These are phyloP conservation scores for Hirundo rustica DNA, from an alignment of 2,797 vertebrate genomes.

Conservation along the genomic window DNA sequence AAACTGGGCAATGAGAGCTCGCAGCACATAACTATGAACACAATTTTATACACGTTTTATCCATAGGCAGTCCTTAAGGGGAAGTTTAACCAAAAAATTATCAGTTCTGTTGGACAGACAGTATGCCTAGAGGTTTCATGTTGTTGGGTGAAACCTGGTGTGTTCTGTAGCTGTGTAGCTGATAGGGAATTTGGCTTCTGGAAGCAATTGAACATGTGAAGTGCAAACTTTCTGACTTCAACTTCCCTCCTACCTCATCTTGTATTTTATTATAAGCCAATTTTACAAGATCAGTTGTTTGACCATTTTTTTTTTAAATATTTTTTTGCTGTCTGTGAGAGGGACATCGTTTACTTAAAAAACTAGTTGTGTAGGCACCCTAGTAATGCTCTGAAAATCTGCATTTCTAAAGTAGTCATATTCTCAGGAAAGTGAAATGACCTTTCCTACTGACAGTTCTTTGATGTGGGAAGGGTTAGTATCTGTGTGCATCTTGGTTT, in stretches of 20 bases:
- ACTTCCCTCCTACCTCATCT: background rate
- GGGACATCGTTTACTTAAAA: background rate
- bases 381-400: background rate
- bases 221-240: background rate
- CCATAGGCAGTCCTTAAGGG: background rate
- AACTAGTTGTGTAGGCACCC: background rate
- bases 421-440: background rate
- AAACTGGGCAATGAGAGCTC: background rate
- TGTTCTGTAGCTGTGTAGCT: background rate
- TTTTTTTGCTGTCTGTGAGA: background rate
- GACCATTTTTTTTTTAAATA: background rate
- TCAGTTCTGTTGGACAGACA: background rate
- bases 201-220: background rate
- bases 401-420: background rate
- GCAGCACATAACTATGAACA: background rate
- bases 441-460: background rate
- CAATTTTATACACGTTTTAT: background rate
- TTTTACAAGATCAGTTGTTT: background rate
- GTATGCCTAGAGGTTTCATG: background rate
- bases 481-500: background rate
- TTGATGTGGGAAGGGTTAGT: background rate
- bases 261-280: background rate
- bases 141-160: background rate
- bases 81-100: background rate
- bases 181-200: background rate